These are phyloP conservation scores for Griposia aprilina DNA, from an alignment of 2,888 invertebrate species.

Conservation along the genomic window DNA sequence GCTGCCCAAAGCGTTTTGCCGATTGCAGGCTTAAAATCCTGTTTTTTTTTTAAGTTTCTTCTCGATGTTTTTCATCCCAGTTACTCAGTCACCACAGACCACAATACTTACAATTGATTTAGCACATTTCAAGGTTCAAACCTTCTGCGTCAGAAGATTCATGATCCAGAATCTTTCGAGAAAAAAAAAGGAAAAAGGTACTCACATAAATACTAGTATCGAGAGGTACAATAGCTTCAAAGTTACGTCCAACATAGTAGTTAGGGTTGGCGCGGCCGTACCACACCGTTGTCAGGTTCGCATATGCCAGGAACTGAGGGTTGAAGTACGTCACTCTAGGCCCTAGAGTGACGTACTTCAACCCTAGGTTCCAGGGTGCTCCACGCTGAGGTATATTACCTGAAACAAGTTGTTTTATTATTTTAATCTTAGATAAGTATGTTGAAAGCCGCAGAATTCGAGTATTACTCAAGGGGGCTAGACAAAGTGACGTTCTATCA, in stretches of 20 bases:
- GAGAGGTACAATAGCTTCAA: constrained; percentile 12
- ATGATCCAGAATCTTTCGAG: not conserved
- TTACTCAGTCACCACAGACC: no score
- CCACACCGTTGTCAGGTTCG: constrained; percentile 67
- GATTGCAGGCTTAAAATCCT: no score
- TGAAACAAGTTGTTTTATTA: constrained; percentile 34
- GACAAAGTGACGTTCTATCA: not conserved
- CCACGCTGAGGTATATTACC: constrained; percentile 69
- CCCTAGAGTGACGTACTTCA: constrained; percentile 53
- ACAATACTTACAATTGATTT: no score
- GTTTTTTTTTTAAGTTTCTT: no score
- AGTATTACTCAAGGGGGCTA: not conserved
- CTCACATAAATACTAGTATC: constrained; percentile 63
- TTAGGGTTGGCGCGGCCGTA: constrained; percentile 68
- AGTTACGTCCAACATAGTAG: constrained; percentile 69
- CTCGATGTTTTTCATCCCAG: no score
- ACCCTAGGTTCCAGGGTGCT: constrained; percentile 68
- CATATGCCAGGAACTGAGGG: constrained; percentile 50
- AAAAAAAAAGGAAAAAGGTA: constrained; percentile 1
- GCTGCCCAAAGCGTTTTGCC: no score
- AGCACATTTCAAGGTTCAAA: not conserved
- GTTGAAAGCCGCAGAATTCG: not conserved
- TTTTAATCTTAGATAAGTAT: not conserved
- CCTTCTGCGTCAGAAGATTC: not conserved
- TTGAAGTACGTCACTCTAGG: constrained; percentile 59